Percentiles rank a stretch among this genome's conserved stretches.
Evolutionary conservation across 2,797 vertebrate genomes (phyloP).

Genomic region (Sebastes baramenuke): DNA sequence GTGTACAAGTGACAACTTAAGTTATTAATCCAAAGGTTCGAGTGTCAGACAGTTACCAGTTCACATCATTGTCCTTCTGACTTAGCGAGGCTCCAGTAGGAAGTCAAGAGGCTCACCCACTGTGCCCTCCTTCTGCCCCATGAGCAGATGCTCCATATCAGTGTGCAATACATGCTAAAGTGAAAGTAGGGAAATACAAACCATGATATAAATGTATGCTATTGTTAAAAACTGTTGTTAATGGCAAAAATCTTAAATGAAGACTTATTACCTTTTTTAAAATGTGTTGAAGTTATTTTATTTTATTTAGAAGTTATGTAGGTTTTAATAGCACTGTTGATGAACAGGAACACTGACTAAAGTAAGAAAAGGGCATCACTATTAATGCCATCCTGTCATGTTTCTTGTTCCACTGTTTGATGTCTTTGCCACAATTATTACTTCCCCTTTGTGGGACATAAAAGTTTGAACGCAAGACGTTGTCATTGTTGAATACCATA

Average conservation of each 20-base stretch:
- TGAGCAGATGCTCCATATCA: slow-evolving; percentile 64
- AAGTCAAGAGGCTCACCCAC: slow-evolving; percentile 33
- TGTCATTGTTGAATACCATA: slow-evolving; percentile 68
- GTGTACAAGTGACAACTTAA: slow-evolving; percentile 16
- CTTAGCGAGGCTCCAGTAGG: slow-evolving; percentile 2
- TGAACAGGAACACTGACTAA: slow-evolving; percentile 59
- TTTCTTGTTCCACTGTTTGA: slow-evolving; percentile 69
- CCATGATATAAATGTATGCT: slow-evolving; percentile 71
- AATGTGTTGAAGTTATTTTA: slow-evolving; percentile 65
- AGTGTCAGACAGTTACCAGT: slow-evolving; percentile 4
- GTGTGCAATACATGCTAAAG: slow-evolving; percentile 79
- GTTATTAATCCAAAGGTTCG: slow-evolving; percentile 36
- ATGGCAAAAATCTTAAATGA: slow-evolving; percentile 77
- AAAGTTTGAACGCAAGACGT: slow-evolving; percentile 71
- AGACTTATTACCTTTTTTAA: slow-evolving; percentile 71
- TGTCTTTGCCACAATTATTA: slow-evolving; percentile 69
- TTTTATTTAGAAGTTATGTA: slow-evolving; percentile 70
- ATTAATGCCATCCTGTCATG: slow-evolving; percentile 57
- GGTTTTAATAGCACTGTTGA: slow-evolving; percentile 72
- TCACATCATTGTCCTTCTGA: slow-evolving; percentile 15
- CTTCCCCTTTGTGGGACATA: slow-evolving; percentile 60
- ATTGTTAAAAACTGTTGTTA: slow-evolving; percentile 69
- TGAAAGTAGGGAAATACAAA: slow-evolving; percentile 62
- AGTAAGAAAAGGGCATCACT: slow-evolving; percentile 53
- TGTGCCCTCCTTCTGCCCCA: slow-evolving; percentile 39